Evolutionary conservation across 2,113 vertebrate species (phyloP).

Genomic region (Corapipo altera): DNA sequence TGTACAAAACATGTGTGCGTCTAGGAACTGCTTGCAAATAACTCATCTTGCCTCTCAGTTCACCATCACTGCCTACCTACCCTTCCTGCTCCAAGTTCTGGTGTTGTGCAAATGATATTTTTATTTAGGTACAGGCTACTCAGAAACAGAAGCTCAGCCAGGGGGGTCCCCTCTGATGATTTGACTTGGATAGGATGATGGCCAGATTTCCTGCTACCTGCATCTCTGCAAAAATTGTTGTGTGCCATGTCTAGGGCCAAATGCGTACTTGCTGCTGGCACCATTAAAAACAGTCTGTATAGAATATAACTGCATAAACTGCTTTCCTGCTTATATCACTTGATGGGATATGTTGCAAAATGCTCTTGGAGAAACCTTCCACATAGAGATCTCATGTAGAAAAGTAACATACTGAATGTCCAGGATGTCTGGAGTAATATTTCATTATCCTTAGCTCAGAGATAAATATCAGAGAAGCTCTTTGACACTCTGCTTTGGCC

Average conservation of each 20-base stretch:
- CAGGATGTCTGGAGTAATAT: background rate
- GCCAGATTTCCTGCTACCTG: background rate
- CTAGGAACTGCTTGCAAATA: background rate
- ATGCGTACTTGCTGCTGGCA: background rate
- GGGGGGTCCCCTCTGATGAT: background rate
- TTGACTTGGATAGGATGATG: background rate
- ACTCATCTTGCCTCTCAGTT: background rate
- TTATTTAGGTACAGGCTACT: background rate
- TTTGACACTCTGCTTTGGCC: background rate
- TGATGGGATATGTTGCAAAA: background rate
- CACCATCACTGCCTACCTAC: background rate
- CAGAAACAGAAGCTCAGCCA: background rate
- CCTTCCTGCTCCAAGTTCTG: background rate
- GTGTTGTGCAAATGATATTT: background rate
- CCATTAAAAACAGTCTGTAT: background rate
- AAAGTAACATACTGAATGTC: background rate
- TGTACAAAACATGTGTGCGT: background rate
- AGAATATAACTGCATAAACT: background rate
- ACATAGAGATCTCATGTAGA: background rate
- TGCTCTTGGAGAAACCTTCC: background rate
- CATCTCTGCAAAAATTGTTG: background rate
- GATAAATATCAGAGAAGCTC: background rate
- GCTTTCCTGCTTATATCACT: background rate
- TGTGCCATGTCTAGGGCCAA: background rate
- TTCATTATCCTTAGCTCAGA: background rate